Conservation (phyloP, 2,888 invertebrate species). For the Melieria omissa region DNA sequence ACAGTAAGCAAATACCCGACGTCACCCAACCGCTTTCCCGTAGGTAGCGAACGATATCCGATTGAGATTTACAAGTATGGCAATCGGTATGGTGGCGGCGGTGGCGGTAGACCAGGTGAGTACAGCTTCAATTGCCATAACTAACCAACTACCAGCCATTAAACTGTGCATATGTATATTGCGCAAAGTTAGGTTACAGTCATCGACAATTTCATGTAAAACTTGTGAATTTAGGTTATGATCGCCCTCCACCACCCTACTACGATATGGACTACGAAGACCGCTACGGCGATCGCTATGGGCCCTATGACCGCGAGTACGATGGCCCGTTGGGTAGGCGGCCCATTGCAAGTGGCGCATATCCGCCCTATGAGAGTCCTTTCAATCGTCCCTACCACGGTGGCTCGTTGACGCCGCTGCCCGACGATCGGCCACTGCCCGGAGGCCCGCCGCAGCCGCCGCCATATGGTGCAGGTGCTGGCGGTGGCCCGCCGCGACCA, state of each 20-base stretch:
- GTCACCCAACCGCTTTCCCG: constrained; percentile 70
- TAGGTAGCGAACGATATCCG: constrained; percentile 68
- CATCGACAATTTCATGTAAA: background rate
- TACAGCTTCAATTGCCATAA: constrained; percentile 26
- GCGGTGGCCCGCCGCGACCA: constrained; percentile 65
- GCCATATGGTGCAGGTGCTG: constrained; percentile 53
- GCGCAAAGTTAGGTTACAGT: background rate
- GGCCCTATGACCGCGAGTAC: constrained; percentile 63
- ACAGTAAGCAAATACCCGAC: constrained; percentile 68
- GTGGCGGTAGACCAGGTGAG: constrained; percentile 64
- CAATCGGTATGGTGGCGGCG: constrained; percentile 69
- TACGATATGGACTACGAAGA: constrained; percentile 65
- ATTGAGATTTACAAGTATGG: constrained; percentile 68
- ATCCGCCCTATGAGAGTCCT: constrained; percentile 61
- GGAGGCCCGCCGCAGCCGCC: constrained; percentile 48
- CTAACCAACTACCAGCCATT: constrained; percentile 21
- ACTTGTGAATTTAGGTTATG: constrained; percentile 55
- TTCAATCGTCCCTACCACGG: constrained; percentile 61
- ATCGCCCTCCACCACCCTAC: constrained; percentile 59
- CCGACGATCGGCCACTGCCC: constrained; percentile 57
- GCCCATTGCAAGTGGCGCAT: constrained; percentile 51
- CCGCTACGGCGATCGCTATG: constrained; percentile 57
- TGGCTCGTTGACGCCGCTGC: constrained; percentile 46
- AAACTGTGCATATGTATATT: background rate
- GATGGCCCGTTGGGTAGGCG: constrained; percentile 59